Evolutionary conservation across 1,140 invertebrate species (phyloP).

Genomic region (Drosophila busckii): DNA sequence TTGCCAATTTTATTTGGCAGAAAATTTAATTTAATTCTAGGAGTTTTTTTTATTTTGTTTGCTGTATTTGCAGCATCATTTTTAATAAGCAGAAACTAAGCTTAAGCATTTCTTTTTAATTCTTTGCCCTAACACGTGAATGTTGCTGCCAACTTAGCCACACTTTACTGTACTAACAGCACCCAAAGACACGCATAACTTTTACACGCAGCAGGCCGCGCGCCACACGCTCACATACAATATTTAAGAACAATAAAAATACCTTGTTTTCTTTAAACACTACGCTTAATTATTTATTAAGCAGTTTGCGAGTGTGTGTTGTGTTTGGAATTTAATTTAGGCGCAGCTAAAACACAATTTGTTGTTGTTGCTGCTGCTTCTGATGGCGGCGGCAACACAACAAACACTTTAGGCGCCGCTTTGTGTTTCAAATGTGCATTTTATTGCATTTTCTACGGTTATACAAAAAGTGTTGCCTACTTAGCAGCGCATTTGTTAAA

Average conservation of each 20-base stretch:
- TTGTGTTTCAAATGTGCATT: constrained; percentile 32
- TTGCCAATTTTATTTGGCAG: too few relatives aligned
- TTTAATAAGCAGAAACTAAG: too few relatives aligned
- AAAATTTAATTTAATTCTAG: too few relatives aligned
- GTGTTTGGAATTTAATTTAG: constrained; percentile 49
- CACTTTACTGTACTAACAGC: constrained; percentile 5
- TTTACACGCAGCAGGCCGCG: background rate
- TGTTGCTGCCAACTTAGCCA: too few relatives aligned
- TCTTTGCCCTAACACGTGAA: too few relatives aligned
- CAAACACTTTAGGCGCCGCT: constrained; percentile 4
- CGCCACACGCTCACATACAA: constrained; percentile 17
- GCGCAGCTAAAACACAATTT: constrained; percentile 19
- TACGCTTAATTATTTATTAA: constrained; percentile 48
- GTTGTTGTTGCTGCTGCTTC: constrained; percentile 31
- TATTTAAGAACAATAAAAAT: constrained; percentile 36
- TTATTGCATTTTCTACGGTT: too few relatives aligned
- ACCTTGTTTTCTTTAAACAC: constrained; percentile 34
- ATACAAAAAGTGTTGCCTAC: constrained; percentile 51
- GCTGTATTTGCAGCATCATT: too few relatives aligned
- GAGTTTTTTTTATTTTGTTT: too few relatives aligned
- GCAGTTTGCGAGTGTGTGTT: constrained; percentile 26
- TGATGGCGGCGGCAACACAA: constrained; percentile 1
- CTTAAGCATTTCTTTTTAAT: too few relatives aligned
- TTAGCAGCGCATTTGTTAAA: constrained; percentile 31
- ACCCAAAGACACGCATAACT: background rate